Evolutionary conservation across 2,113 vertebrate species (phyloP).

Genomic region (Oncorhynchus kisutch): DNA sequence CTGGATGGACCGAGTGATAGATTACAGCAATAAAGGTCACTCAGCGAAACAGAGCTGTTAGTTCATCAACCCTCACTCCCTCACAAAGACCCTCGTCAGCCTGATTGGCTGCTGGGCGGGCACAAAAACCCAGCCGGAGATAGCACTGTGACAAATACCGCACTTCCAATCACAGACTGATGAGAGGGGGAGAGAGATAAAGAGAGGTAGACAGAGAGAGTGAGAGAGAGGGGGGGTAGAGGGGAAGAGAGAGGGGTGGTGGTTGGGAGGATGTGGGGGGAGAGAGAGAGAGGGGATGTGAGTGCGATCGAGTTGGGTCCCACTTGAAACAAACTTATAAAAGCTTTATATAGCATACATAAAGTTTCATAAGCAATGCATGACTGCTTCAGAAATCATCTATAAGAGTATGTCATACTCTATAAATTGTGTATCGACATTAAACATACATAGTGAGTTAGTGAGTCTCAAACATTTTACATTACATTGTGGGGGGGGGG

Average conservation of each 20-base stretch:
- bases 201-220: not conserved
- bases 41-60: not conserved
- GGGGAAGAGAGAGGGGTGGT: conserved; percentile 4
- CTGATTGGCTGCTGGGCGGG: not conserved
- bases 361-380: too few relatives aligned
- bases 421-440: too few relatives aligned
- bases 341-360: too few relatives aligned
- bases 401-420: too few relatives aligned
- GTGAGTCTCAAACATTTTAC: too few relatives aligned
- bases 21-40: not conserved
- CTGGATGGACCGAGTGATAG: not conserved
- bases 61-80: not conserved
- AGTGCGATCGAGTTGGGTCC: not conserved
- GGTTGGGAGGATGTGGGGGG: not conserved
- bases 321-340: too few relatives aligned
- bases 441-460: too few relatives aligned
- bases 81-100: not conserved
- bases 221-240: not conserved
- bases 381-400: too few relatives aligned
- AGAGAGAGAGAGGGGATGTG: not conserved
- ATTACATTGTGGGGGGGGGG: too few relatives aligned
- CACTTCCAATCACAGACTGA: too few relatives aligned
- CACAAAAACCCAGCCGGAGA: not conserved
- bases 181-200: not conserved
- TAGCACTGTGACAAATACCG: too few relatives aligned